Base-by-base conservation (phyloP, 1,140 invertebrate species). In the Tenebrio molitor region DNA sequence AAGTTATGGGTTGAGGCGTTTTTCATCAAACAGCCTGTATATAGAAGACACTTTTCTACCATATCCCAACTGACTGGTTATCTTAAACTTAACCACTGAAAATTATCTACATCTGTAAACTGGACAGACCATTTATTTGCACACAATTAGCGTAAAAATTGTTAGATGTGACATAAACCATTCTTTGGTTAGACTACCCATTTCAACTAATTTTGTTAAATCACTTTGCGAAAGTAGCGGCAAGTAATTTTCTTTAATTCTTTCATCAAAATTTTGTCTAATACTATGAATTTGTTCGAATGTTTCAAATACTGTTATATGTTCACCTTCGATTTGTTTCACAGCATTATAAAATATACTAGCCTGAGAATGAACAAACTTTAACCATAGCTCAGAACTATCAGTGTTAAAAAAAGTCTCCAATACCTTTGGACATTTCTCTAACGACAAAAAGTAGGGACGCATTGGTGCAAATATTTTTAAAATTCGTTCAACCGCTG, bases 371-470 rank as follows among this genome's bases (percentile, higher is more conserved):
- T 74, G 73, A 7, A 71, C 14, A 33, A 74, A 69, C 19, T 69
- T n/a, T 1, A 76, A 39, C 12, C 34, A 77, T 44, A 73, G 23
- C 69, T 79, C 50, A 42, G 72, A 73, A 53, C 23, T 65, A 19
- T 71, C 65, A 68, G 75, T 72, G 53, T 79, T 58, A 76, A 78
- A 80, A 78, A 79, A 80, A 14, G 62, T 29, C 41, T 76, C 29
- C 8, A 79, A 29, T 42, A 72, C 29, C 21, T 42, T 75, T 58
- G 79, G 78, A 58, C 74, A 79, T 69, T 79, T 79, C 29, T 74
- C 73, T 39, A 70, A 23, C 25, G 68, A 76, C 29, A 76, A 69
- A 75, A 81, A 82, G 39, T 78, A 81, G 7, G 74, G 74, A 68
- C 79, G 77, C 64, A 80, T 74, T 12, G 70, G 71, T 25, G 63